Percentiles rank a stretch among this genome's conserved stretches.
Evolutionary conservation across 1,140 invertebrate genomes (phyloP).

Genomic region (Watersipora subatra): DNA sequence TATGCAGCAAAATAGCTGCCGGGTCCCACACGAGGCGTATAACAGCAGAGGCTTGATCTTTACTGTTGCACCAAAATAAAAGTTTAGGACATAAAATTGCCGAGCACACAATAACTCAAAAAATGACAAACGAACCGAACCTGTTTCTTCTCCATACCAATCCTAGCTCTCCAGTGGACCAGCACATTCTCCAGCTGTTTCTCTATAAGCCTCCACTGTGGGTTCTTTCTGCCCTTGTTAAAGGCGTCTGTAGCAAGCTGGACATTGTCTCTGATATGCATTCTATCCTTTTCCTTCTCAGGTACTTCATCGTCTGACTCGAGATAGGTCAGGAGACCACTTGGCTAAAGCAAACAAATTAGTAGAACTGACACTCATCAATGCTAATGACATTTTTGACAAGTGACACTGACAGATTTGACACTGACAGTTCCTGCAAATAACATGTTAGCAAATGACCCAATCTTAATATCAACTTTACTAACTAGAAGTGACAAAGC

Average conservation of each 20-base stretch:
- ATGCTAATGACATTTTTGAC: neutral
- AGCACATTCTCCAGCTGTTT: slow-evolving; percentile 55
- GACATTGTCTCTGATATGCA: slow-evolving; percentile 81
- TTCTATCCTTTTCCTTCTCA: slow-evolving; percentile 56
- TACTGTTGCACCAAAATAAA: no score
- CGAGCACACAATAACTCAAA: no score
- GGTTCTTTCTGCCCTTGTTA: slow-evolving; percentile 35
- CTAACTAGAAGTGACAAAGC: no score
- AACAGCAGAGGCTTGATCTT: no score
- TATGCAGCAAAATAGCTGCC: no score
- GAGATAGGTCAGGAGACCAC: slow-evolving; percentile 75
- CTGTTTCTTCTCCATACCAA: slow-evolving; percentile 53
- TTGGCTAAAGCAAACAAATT: slow-evolving; percentile 52
- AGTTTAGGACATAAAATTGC: no score
- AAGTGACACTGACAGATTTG: neutral
- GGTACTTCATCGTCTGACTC: slow-evolving; percentile 77
- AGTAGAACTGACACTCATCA: slow-evolving; percentile 15
- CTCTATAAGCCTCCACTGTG: slow-evolving; percentile 43
- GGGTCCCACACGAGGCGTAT: no score
- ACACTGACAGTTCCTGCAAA: slow-evolving; percentile 10
- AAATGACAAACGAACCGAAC: slow-evolving; percentile 20
- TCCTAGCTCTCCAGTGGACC: slow-evolving; percentile 73
- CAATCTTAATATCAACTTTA: no score
- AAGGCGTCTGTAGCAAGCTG: slow-evolving; percentile 60
- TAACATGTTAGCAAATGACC: neutral